Conservation (phyloP, 2,797 vertebrate species). For the Hemitrygon akajei region DNA sequence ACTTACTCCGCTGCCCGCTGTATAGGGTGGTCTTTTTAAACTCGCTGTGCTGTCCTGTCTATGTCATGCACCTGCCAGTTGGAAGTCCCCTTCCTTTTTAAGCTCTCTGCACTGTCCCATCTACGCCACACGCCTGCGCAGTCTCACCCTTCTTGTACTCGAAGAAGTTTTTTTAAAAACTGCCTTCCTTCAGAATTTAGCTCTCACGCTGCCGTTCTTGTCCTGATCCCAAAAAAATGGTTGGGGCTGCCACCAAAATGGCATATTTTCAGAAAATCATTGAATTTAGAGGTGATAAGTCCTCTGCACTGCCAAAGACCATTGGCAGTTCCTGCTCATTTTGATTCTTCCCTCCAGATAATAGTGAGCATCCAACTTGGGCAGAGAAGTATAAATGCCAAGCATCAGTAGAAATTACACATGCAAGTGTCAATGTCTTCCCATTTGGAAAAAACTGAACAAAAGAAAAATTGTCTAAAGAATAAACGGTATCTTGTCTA, state of each 20-base stretch:
- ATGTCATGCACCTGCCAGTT: too few species aligned
- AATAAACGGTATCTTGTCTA: neutral
- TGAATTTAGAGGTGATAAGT: neutral
- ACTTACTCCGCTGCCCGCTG: too few species aligned
- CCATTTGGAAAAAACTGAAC: neutral
- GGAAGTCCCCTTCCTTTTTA: too few species aligned
- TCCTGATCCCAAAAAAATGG: too few species aligned
- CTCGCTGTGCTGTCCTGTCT: too few species aligned
- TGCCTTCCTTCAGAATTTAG: too few species aligned
- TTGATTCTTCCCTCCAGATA: neutral
- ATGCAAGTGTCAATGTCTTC: neutral
- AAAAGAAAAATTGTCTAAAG: neutral
- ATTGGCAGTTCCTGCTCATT: neutral
- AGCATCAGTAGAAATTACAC: neutral
- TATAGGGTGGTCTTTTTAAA: too few species aligned
- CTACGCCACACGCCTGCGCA: too few species aligned
- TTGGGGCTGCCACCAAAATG: neutral
- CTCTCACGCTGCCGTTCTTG: too few species aligned
- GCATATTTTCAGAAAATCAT: neutral
- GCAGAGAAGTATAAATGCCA: neutral
- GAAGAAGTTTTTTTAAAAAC: too few species aligned
- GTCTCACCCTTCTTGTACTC: too few species aligned
- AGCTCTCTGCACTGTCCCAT: too few species aligned
- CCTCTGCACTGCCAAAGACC: neutral
- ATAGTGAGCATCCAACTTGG: neutral